phyloP scores from a whole-genome alignment of 2,888 invertebrate species.

The Trachelus stipa region DNA sequence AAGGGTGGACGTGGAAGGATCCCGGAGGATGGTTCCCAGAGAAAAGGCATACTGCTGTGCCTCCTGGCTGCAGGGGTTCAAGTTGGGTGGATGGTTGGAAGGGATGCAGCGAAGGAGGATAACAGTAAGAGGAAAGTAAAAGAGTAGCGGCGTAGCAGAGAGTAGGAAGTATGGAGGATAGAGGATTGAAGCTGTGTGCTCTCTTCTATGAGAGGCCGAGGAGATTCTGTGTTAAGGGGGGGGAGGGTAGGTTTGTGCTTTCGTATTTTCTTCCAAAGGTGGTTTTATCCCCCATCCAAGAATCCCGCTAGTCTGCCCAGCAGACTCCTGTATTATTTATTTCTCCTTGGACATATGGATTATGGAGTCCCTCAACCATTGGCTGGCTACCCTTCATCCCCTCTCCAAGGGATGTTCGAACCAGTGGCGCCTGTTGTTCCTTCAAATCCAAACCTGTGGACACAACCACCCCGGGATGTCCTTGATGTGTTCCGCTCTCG shows the following conservation, averaged over 20 bases:
- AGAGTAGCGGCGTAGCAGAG: background rate
- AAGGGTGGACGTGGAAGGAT: background rate
- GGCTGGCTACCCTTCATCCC: background rate
- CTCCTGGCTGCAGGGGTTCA: background rate
- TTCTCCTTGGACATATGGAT: constrained; percentile 59
- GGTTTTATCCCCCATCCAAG: constrained; percentile 13
- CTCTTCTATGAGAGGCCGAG: background rate
- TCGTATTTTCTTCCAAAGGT: constrained; percentile 14
- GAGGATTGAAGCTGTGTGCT: background rate
- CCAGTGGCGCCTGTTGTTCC: background rate
- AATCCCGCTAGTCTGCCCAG: constrained; percentile 27
- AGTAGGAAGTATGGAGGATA: background rate
- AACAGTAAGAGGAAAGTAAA: background rate
- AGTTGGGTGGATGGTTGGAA: background rate
- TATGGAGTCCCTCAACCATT: constrained; percentile 39
- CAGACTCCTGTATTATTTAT: constrained; percentile 61
- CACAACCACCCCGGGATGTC: background rate
- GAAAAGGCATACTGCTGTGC: background rate
- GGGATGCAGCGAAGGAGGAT: background rate
- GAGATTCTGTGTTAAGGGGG: background rate
- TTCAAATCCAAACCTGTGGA: background rate
- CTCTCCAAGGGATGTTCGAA: background rate
- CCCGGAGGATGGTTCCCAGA: background rate
- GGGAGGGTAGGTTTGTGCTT: background rate
- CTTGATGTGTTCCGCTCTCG: background rate